Base-by-base conservation (phyloP, 1,140 invertebrate genomes). In the Tetramorium alpestre region DNA sequence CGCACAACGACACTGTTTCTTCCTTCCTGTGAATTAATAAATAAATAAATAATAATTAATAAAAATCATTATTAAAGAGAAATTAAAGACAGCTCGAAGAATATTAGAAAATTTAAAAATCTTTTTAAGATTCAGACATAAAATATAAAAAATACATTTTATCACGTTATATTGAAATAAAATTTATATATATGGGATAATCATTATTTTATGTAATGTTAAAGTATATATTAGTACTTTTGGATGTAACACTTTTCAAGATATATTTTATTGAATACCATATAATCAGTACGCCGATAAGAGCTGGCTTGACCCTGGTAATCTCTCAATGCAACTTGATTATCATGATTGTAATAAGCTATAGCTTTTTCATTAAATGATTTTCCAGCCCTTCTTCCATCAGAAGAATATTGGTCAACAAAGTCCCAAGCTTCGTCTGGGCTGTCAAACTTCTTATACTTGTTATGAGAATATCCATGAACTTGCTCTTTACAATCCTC, bases 401-500 rank as follows among this genome's bases (percentile, higher is more conserved):
- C 7, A 6, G 58, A 64, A 13, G 75, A 77, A 33, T 28, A 1
- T 22, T 78, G 16, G 11, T 78, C 58, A 33, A 78, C 75, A 64
- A n/a, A 78, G 3, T 78, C 58, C 75, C 75, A 78, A 64, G 75
- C 75, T 47, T 44, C 0, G 33, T 47, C 22, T 3, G 58, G 75
- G 3, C 41, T 33, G 13, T 64, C 41, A 33, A 78, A 78, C 18
- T 13, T 64, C 13, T 25, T 62, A 64, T 13, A 78, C 1, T 78
- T 28, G 8, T n/a, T n/a, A 13, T 33, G 1, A n/a, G 75, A 64
- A n/a, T 78, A 78, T 64, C 75, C 18, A 18, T 64, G 0, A 0
- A 78, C 58, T 33, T 78, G 75, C 0, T 64, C 22, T 44, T 64
- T 64, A 3, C 75, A 78, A 3, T 78, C 75, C 33, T 78, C 25